Evolutionary conservation across 2,888 invertebrate species (phyloP).

Genomic region (Dynastes grantii): DNA sequence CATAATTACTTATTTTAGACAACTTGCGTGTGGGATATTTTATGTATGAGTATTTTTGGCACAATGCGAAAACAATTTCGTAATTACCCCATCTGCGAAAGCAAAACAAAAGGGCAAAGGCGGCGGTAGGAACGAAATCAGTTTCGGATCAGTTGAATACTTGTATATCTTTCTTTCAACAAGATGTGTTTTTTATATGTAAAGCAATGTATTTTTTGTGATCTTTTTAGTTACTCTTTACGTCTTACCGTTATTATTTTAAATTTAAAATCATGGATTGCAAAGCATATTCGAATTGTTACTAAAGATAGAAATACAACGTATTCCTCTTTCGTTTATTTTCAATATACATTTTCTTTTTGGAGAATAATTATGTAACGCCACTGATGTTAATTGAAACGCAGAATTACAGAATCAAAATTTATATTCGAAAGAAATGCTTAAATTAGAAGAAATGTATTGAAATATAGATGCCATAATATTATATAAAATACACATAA

Average conservation of each 20-base stretch:
- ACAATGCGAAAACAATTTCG: conserved; percentile 47
- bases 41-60: conserved; percentile 49
- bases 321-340: conserved; percentile 57
- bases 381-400: neutral
- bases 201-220: conserved; percentile 57
- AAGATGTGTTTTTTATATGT: conserved; percentile 61
- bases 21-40: conserved; percentile 47
- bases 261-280: conserved; percentile 67
- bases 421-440: neutral
- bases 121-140: conserved; percentile 31
- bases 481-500: neutral
- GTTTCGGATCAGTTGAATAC: conserved; percentile 54
- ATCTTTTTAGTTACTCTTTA: conserved; percentile 48
- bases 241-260: conserved; percentile 59
- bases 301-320: conserved; percentile 62
- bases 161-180: conserved; percentile 65
- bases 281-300: conserved; percentile 63
- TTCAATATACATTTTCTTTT: neutral
- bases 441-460: conserved; percentile 6
- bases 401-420: conserved; percentile 11
- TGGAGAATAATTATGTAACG: neutral
- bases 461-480: conserved; percentile 3
- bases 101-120: neutral
- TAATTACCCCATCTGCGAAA: conserved; percentile 28
- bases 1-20: neutral